Evolutionary conservation across 2,797 vertebrate species (phyloP), one percentile per base, ranked within the genome.

Genomic region (Erethizon dorsatum): DNA sequence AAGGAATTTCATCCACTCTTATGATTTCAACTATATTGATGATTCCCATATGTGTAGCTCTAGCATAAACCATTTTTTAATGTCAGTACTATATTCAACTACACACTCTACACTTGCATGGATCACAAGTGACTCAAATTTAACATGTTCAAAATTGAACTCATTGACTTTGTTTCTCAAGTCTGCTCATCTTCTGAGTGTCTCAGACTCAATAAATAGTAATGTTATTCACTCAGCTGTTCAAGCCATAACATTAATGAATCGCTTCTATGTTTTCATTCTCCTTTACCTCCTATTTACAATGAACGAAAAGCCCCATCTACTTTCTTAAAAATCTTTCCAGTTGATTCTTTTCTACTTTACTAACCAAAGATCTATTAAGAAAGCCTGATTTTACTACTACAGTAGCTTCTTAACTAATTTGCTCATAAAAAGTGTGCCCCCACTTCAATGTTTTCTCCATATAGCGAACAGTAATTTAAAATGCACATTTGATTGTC

Each of bases 291-390:
- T 80, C 11, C 37, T 71, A 14, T 65, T 91, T 47, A 57, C 31
- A 90, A 67, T 75, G 82, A 96, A 61, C n/a, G 89, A 92, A 91
- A 88, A 77, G 17, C 67, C 31, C 37, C 71, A 14, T 71, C 71
- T 84, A 59, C 33, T 79, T 86, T 94, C 67, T 52, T 79, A 71
- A 90, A 87, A 93, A 56, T 41, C 17, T 78, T 56, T 59, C 56
- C 33, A 82, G 52, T 63, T 83, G 33, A 79, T 83, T 59, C 67
- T 85, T 85, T 85, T 75, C 50, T 94, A 86, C 17, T 45, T 57
- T 90, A 94, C 63, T 87, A 86, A 96, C 45, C 41, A 83, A 91
- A 80, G 95, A 83, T 28, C 33, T 87, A 85, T 87, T 59, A 93
- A 73, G 31, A 56, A 18, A 83, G 69, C 37, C 87, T 83, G 24